Base-by-base conservation (phyloP, 1,140 invertebrate genomes). In the Eurosta solidaginis region DNA sequence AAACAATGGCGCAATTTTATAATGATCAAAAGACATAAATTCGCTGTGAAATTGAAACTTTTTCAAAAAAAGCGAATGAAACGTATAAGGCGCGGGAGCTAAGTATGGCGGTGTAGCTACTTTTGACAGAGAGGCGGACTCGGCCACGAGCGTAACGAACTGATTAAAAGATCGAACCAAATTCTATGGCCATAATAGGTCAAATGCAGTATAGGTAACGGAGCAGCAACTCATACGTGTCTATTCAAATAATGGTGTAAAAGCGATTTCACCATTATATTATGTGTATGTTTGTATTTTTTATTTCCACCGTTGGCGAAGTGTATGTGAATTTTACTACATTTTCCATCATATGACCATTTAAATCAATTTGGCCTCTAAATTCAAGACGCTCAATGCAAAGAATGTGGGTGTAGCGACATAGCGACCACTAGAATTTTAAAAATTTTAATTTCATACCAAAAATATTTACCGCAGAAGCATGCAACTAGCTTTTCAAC, bases 1-100 rank as follows among this genome's bases (percentile, higher is more conserved):
- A 68, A 68, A 68, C 59, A 68, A 20, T 68, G 73, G 40, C 44
- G 73, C 44, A 9, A 76, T 76, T 76, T 54, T 50, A 76, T 33
- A 47, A 76, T 76, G 75, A 76, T 76, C 75, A 76, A 45, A 54
- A 75, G 33, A 75, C 73, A 75, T 75, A 75, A 76, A 76, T 76
- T 76, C 47, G 33, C 74, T 76, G 74, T 76, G 74, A 76, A 76
- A 76, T 76, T 76, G 75, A 76, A 76, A 76, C 33, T 36, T 68
- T 20, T 68, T 20, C 14, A 17, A 40, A 40, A n/a, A 68, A 22
- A 17, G 6, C 27, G 33, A 14, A n/a, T 7, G 29, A 22, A 22
- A 14, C 25, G 14, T 29, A 6, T 6, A 36, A 5, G 17, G 25
- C 27, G 68, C 25, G 25, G 25, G 1, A 33, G 4, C 17, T 12